Percentiles rank a stretch among this genome's conserved stretches.
Evolutionary conservation across 2,113 vertebrate genomes (phyloP).

Genomic region (Gnathonemus echidnorhynchus): DNA sequence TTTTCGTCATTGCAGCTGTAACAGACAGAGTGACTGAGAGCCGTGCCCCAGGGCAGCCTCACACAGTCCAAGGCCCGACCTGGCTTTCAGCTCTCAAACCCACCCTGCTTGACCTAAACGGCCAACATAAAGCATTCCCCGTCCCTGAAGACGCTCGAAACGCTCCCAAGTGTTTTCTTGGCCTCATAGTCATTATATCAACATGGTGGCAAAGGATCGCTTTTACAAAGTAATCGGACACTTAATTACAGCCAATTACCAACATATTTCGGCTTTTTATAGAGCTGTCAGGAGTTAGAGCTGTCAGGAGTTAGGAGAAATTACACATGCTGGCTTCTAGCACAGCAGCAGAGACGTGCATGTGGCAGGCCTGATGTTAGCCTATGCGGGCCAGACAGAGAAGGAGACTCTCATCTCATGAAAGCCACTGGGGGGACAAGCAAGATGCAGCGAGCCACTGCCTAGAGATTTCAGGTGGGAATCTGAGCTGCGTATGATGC

Average conservation of each 20-base stretch:
- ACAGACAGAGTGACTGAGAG: background rate
- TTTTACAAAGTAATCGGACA: background rate
- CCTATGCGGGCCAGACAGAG: background rate
- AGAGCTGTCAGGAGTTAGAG: background rate
- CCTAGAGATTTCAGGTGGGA: background rate
- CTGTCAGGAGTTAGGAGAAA: background rate
- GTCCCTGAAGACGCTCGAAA: background rate
- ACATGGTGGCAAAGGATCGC: background rate
- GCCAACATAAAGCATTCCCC: background rate
- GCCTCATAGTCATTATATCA: background rate
- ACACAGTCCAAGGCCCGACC: background rate
- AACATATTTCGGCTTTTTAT: slow-evolving; percentile 2
- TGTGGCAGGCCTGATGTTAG: background rate
- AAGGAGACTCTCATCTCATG: background rate
- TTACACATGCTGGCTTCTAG: background rate
- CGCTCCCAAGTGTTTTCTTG: background rate
- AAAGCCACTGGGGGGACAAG: background rate
- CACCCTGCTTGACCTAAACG: background rate
- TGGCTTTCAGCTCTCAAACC: background rate
- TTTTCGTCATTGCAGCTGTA: background rate
- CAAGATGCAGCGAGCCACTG: background rate
- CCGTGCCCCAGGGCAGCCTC: background rate
- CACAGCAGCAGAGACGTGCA: background rate
- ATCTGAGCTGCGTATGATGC: background rate
- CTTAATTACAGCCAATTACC: background rate